These are phyloP conservation scores for Tauraco hartlaubi DNA, from an alignment of 2,797 vertebrate genomes.

Conservation along the genomic window DNA sequence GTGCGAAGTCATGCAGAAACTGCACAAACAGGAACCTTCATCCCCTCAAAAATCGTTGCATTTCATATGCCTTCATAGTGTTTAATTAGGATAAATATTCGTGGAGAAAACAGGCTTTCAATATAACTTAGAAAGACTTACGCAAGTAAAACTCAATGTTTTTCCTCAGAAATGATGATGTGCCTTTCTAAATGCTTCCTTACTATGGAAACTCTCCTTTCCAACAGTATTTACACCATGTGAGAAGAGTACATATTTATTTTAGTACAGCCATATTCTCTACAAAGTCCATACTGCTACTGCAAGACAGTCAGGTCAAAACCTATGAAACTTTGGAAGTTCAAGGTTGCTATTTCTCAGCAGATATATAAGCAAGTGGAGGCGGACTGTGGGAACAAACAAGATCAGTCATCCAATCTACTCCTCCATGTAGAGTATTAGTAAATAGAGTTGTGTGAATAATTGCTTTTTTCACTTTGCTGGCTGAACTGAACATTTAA, in stretches of 20 bases:
- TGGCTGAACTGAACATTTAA: not conserved
- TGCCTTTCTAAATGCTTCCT: conserved; percentile 6
- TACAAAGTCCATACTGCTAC: not conserved
- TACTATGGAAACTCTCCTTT: not conserved
- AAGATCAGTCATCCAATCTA: conserved; percentile 31
- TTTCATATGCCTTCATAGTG: not conserved
- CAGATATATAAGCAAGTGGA: not conserved
- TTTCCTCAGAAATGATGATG: conserved; percentile 8
- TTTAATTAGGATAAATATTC: not conserved
- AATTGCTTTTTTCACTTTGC: conserved; percentile 30
- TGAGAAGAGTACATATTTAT: not conserved
- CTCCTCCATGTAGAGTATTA: not conserved
- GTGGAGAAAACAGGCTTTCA: not conserved
- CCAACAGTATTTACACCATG: not conserved
- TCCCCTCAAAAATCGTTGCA: not conserved
- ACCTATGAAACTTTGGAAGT: not conserved
- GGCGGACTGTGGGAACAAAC: not conserved
- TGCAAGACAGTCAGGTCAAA: not conserved
- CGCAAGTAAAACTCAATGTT: not conserved
- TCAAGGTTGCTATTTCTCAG: not conserved
- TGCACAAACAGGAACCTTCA: not conserved
- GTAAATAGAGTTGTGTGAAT: conserved; percentile 22
- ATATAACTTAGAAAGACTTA: not conserved
- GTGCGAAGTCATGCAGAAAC: not conserved
- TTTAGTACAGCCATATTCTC: not conserved